phyloP scores from a whole-genome alignment of 1,140 invertebrate species.

The Pteromalus puparum region DNA sequence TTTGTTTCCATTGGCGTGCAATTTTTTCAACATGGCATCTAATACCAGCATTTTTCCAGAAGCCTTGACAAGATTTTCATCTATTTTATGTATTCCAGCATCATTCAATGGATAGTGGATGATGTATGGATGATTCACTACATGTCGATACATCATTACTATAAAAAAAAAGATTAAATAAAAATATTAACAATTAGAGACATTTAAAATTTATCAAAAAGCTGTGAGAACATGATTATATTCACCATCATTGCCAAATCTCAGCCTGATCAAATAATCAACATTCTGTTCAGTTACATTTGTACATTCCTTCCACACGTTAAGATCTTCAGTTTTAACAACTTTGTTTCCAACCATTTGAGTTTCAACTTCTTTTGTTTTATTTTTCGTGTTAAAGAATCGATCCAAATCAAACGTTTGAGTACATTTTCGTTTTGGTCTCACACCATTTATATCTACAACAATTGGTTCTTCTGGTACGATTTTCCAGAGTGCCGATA shows the following conservation, averaged over 20 bases:
- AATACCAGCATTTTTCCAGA: constrained; percentile 84
- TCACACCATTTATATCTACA: constrained; percentile 48
- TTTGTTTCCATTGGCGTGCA: constrained; percentile 80
- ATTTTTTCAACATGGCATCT: constrained; percentile 80
- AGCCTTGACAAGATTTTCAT: constrained; percentile 76
- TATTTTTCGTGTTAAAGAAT: background rate
- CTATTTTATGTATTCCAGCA: background rate
- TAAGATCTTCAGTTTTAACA: background rate
- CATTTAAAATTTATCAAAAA: constrained; percentile 16
- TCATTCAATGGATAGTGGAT: constrained; percentile 69
- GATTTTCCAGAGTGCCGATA: constrained; percentile 55
- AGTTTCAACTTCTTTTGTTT: background rate
- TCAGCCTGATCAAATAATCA: constrained; percentile 41
- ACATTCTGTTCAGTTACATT: constrained; percentile 42
- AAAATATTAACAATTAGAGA: constrained; percentile 14
- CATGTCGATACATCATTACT: constrained; percentile 79
- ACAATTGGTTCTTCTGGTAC: constrained; percentile 51
- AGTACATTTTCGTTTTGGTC: constrained; percentile 54
- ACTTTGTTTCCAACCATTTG: background rate
- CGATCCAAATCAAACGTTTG: background rate
- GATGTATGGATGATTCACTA: constrained; percentile 79
- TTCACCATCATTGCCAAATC: constrained; percentile 28
- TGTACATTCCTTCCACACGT: constrained; percentile 47
- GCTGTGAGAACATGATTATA: background rate
- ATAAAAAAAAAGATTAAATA: constrained; percentile 56